Conservation (phyloP, 2,797 vertebrate species). For the Chaetodon trifasciatus region DNA sequence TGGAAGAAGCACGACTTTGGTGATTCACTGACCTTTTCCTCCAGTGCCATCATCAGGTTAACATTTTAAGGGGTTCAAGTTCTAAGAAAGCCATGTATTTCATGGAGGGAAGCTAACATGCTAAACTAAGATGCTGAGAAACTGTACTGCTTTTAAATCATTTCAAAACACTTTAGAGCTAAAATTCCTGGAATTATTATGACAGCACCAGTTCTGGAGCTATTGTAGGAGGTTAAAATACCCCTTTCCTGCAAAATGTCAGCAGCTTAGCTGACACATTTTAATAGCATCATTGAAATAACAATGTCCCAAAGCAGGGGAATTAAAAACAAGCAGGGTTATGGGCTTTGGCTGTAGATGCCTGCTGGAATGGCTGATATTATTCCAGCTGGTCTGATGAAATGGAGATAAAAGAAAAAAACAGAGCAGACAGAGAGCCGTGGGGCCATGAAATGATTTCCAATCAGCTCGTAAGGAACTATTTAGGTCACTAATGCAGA, state of each 20-base stretch:
- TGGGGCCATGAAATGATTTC: constrained; percentile 24
- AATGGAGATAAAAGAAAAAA: constrained; percentile 30
- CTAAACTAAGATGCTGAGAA: no score
- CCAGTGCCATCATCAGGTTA: background rate
- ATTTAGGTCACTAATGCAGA: constrained; percentile 30
- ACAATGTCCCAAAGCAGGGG: constrained; percentile 40
- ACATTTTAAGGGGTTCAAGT: background rate
- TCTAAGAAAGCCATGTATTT: no score
- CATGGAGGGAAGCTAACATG: no score
- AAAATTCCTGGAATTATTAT: background rate
- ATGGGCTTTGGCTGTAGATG: constrained; percentile 53
- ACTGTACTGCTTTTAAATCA: background rate
- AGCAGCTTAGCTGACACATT: constrained; percentile 48
- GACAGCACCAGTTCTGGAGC: constrained; percentile 29
- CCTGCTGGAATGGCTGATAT: constrained; percentile 37
- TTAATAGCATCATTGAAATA: constrained; percentile 58
- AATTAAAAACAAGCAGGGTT: constrained; percentile 57
- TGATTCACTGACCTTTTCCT: background rate
- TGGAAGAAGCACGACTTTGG: background rate
- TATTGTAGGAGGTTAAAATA: constrained; percentile 31
- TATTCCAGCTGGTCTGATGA: constrained; percentile 64
- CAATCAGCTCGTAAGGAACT: constrained; percentile 18
- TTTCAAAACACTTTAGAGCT: constrained; percentile 13
- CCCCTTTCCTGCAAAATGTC: constrained; percentile 32
- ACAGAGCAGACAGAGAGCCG: constrained; percentile 2